Base-by-base conservation (phyloP, 2,888 invertebrate species). In the Coenonympha glycerion region DNA sequence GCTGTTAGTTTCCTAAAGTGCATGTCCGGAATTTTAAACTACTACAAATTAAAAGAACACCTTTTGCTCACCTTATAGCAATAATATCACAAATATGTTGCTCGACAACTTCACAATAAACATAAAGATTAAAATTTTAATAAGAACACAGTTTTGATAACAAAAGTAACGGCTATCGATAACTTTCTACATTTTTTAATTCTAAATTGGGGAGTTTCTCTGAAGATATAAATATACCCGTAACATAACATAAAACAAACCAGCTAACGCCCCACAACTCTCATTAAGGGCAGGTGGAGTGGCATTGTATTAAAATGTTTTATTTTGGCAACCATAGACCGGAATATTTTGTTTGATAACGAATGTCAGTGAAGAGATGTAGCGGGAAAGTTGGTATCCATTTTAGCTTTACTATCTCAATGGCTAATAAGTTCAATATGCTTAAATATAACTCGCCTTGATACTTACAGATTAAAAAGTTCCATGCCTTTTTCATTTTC, bases 311-410 rank as follows among this genome's bases (percentile, higher is more conserved):
- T 80, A 76, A 64, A 68, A 76, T 68, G 83, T 79, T 81, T 82
- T 85, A 81, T 86, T 86, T 86, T 85, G 84, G 85, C 85, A 84
- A 79, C 75, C 70, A 69, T 65, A 71, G 75, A 73, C 66, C 69
- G 66, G 69, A 68, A 64, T 59, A 65, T 62, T 62, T 61, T 65
- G 61, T 64, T 64, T 55, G 49, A 52, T 11, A 40, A 18, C 9
- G 46, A 59, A 58, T 33, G 6, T 48, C 65, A 64, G 59, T 45
- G 6, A 59, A 1, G 39, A 59, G 57, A 40, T 57, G 9, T 26
- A 8, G 44, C 39, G 30, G 30, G 1, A n/a, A 15, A 11, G 9
- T 15, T 0, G 16, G 3, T n/a, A n/a, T n/a, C n/a, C n/a, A n/a
- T n/a, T n/a, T n/a, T n/a, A n/a, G n/a, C 9, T 8, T n/a, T n/a